A percentile compares a stretch with the other conserved stretches of the same genome.
phyloP scores from a whole-genome alignment of 2,113 vertebrate genomes.

The Carettochelys insculpta region DNA sequence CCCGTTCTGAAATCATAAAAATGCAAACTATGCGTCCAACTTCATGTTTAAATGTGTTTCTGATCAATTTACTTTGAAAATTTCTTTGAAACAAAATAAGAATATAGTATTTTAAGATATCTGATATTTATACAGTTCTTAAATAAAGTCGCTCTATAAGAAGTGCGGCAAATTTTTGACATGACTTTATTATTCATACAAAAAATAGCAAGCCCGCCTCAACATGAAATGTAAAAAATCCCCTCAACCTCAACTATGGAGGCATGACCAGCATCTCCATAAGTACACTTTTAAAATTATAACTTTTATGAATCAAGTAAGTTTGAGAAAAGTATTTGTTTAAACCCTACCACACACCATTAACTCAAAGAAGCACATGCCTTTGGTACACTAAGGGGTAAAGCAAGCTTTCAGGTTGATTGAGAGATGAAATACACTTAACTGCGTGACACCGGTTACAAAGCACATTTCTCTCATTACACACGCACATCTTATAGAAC shows the following conservation, averaged over 20 bases:
- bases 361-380: background rate
- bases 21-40: background rate
- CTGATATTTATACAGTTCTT: background rate
- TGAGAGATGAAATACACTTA: background rate
- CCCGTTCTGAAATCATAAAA: conserved; percentile 3
- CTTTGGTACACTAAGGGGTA: background rate
- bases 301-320: background rate
- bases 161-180: background rate
- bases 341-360: background rate
- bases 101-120: background rate
- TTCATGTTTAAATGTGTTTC: background rate
- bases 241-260: background rate
- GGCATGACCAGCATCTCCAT: background rate
- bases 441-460: background rate
- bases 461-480: background rate
- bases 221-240: background rate
- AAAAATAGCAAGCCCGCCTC: background rate
- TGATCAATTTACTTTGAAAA: background rate
- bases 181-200: background rate
- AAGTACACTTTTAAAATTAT: background rate
- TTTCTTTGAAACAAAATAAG: background rate
- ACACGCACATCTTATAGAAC: background rate
- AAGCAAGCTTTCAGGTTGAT: background rate
- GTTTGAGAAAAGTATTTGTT: background rate
- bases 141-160: background rate